A percentile compares a stretch with the other conserved stretches of the same genome.
Conservation (phyloP, 2,797 vertebrate species). For the Rhinatrema bivittatum region DNA sequence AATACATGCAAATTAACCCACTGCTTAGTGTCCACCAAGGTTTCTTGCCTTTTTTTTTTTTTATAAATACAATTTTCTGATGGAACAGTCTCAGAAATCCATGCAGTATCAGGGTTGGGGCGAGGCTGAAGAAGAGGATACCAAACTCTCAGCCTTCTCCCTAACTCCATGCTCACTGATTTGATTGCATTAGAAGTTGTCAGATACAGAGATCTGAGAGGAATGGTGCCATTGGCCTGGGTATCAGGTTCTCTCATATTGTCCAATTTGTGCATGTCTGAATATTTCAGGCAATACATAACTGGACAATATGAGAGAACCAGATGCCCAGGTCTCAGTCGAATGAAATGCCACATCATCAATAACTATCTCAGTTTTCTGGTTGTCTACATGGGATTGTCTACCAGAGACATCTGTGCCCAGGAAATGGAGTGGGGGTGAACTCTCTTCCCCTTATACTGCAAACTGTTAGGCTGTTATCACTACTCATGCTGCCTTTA, state of each 20-base stretch:
- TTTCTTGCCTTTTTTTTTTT: constrained; percentile 10
- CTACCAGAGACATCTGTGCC: constrained; percentile 53
- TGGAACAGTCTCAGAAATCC: constrained; percentile 21
- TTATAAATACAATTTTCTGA: constrained; percentile 18
- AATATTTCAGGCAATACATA: constrained; percentile 64
- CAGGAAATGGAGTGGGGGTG: constrained; percentile 52
- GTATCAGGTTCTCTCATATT: constrained; percentile 41
- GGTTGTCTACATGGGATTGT: constrained; percentile 24
- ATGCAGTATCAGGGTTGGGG: constrained; percentile 43
- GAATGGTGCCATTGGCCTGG: constrained; percentile 10
- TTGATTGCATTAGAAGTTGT: constrained; percentile 35
- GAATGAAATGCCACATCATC: constrained; percentile 60
- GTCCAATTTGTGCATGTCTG: constrained; percentile 29
- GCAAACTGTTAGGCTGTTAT: constrained; percentile 72
- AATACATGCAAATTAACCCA: constrained; percentile 1
- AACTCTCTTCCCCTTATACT: constrained; percentile 71
- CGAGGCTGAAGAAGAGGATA: constrained; percentile 33
- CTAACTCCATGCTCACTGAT: constrained; percentile 25
- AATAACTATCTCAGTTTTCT: constrained; percentile 72
- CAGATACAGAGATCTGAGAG: constrained; percentile 35
- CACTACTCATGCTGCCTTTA: constrained; percentile 59
- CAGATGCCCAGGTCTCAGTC: no score
- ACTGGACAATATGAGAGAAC: constrained; percentile 66
- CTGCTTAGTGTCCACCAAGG: constrained; percentile 14
- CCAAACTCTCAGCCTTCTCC: constrained; percentile 39